Evolutionary conservation across 2,113 vertebrate genomes (phyloP), one percentile per base, ranked within the genome.

Genomic region (Takifugu flavidus): DNA sequence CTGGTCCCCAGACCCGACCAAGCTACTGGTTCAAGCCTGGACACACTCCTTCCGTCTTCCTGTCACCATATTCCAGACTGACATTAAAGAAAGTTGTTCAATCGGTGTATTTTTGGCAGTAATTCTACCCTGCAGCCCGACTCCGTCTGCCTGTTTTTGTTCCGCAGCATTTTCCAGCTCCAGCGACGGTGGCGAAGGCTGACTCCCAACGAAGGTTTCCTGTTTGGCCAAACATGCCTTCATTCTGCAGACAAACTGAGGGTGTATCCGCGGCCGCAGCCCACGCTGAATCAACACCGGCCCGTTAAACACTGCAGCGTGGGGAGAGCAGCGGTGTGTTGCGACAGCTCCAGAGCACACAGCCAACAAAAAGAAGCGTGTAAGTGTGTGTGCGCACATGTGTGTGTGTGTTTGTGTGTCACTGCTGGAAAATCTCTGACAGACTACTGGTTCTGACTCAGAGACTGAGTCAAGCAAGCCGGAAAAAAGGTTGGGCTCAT

Each of bases 361-460:
- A 61, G 66, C 57, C 78, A 76, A 69, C 61, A 83, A 70, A 78
- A 81, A 69, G 27, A 11, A 66, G 13, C 58, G 44, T 65, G 67
- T 58, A 78, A 78, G 28, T 85, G 82, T 20, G 34, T 39, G 34
- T 39, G 11, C 34, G 8, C 5, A 7, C 8, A 7, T 4, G 2
- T 34, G 31, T 34, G 31, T 34, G 4, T 34, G 31, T 34, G 31
- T 34, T 2, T 34, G 13, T 53, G 46, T 64, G 70, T 84, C 82
- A 83, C 79, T 67, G 56, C 65, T 83, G 89, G 90, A 89, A 87
- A 91, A 39, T 81, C 70, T 80, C 67, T 72, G 53, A 71, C 70
- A 80, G 34, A 61, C 34, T 63, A 53, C 67, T 61, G 55, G 70
- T 73, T 80, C 80, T 78, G 70, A 74, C 44, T 68, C 67, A 78